phyloP scores from a whole-genome alignment of 1,140 invertebrate species.

The Brachionus koreanus region DNA sequence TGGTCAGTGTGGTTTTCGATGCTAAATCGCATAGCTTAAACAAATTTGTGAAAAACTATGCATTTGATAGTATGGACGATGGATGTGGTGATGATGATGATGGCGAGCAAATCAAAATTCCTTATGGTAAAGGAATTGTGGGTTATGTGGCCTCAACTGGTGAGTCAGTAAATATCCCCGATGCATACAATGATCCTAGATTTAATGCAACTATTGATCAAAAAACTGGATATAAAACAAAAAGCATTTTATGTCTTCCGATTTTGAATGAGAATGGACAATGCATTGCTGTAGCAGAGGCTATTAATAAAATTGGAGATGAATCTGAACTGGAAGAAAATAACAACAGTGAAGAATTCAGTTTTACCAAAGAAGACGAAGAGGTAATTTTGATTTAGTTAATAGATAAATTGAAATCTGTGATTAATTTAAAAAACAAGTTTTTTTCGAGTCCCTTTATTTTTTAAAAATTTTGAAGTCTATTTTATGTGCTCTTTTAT shows the following conservation, averaged over 20 bases:
- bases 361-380: slow-evolving; percentile 45
- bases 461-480: no score
- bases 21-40: slow-evolving; percentile 63
- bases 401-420: not conserved
- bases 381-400: not conserved
- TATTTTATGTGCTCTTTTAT: no score
- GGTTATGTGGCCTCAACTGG: slow-evolving; percentile 88
- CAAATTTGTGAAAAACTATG: slow-evolving; percentile 56
- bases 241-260: slow-evolving; percentile 83
- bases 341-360: slow-evolving; percentile 72
- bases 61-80: slow-evolving; percentile 64
- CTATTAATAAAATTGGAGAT: slow-evolving; percentile 76
- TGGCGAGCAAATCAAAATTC: slow-evolving; percentile 73
- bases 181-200: slow-evolving; percentile 73
- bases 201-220: slow-evolving; percentile 88
- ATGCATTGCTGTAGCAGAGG: slow-evolving; percentile 92
- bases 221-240: slow-evolving; percentile 84
- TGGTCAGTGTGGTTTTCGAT: slow-evolving; percentile 89
- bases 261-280: slow-evolving; percentile 91
- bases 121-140: slow-evolving; percentile 75
- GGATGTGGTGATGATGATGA: slow-evolving; percentile 80
- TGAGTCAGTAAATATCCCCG: slow-evolving; percentile 85
- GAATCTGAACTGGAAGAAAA: slow-evolving; percentile 52
- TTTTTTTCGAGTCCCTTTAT: not conserved
- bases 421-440: not conserved